A percentile compares a stretch with the other conserved stretches of the same genome.
Conservation (phyloP, 2,888 invertebrate species). For the Philhelius pedissequus region DNA sequence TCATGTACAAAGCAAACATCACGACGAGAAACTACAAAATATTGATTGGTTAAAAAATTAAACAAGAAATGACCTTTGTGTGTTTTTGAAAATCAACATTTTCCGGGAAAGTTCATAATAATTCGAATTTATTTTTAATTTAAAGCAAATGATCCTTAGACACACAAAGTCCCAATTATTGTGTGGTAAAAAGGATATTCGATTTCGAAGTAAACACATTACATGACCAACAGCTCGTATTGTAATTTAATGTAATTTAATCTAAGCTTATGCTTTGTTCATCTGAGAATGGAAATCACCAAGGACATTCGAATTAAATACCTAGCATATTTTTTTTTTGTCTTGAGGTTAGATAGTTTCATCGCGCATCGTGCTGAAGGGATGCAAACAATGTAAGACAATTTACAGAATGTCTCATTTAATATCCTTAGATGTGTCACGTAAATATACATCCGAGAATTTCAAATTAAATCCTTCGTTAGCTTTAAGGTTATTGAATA, state of each 20-base stretch:
- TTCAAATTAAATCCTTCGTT: not conserved
- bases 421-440: not conserved
- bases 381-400: not conserved
- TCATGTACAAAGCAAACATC: too few relatives aligned
- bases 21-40: too few relatives aligned
- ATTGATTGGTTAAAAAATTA: not conserved
- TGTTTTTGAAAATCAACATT: not conserved
- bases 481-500: not conserved
- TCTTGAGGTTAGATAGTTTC: not conserved
- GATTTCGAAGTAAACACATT: too few relatives aligned
- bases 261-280: not conserved
- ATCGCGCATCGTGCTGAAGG: not conserved
- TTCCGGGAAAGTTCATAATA: not conserved
- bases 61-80: not conserved
- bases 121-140: not conserved
- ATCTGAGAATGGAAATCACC: not conserved
- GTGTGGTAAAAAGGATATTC: not conserved
- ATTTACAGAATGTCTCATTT: not conserved
- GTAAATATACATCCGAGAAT: not conserved
- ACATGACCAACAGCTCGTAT: not conserved
- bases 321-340: not conserved
- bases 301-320: not conserved
- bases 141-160: not conserved
- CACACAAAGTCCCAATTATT: not conserved
- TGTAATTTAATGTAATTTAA: not conserved